phyloP scores from a whole-genome alignment of 2,113 vertebrate genomes.

The Stigmatopora argus region DNA sequence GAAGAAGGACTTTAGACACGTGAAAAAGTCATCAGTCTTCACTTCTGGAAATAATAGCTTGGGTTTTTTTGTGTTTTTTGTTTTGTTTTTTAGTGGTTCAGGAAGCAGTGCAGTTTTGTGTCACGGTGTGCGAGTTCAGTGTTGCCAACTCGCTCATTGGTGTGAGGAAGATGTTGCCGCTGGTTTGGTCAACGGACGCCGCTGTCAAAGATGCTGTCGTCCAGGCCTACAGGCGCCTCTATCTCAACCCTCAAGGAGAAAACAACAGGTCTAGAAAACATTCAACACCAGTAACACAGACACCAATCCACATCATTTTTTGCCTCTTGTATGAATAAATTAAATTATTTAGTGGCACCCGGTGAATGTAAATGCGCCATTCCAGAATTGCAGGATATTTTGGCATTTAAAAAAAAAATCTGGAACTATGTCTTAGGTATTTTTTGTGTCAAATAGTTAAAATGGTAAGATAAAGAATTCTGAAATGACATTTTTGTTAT shows the following conservation, averaged over 20 bases:
- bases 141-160: slow-evolving; percentile 84
- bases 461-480: too few species aligned
- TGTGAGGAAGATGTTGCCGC: slow-evolving; percentile 87
- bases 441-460: too few species aligned
- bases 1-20: background rate
- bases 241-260: slow-evolving; percentile 79
- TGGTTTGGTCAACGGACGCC: slow-evolving; percentile 90
- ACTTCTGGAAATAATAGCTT: background rate
- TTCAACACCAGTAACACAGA: background rate
- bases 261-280: slow-evolving; percentile 70
- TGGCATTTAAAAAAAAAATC: too few species aligned
- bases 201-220: slow-evolving; percentile 88
- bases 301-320: background rate
- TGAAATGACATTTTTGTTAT: too few species aligned
- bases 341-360: too few species aligned
- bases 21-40: background rate
- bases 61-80: background rate
- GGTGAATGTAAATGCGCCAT: too few species aligned
- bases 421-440: too few species aligned
- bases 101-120: slow-evolving; percentile 93
- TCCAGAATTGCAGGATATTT: too few species aligned
- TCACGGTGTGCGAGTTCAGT: slow-evolving; percentile 83
- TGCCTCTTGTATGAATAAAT: too few species aligned
- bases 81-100: slow-evolving; percentile 79
- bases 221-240: slow-evolving; percentile 84